A percentile compares a stretch with the other conserved stretches of the same genome.
Conservation (phyloP, 2,888 invertebrate genomes). For the Melanchra persicariae region DNA sequence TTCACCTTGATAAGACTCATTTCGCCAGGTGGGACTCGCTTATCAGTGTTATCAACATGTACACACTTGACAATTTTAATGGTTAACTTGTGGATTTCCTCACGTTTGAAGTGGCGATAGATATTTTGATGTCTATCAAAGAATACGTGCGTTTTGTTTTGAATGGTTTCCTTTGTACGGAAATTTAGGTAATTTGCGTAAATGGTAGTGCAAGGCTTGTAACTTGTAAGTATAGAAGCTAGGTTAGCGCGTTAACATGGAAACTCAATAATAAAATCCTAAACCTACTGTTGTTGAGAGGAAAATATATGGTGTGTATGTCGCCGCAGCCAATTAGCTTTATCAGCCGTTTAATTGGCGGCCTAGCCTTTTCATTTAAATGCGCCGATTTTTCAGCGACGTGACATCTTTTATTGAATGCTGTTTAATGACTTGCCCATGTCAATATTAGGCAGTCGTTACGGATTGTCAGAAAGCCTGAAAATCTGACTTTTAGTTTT, state of each 20-base stretch:
- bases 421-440: too few relatives aligned
- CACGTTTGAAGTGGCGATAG: constrained; percentile 6
- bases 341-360: too few relatives aligned
- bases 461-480: too few relatives aligned
- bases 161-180: not conserved
- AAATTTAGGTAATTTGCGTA: not conserved
- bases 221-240: not conserved
- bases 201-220: not conserved
- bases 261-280: too few relatives aligned
- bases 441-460: too few relatives aligned
- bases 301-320: too few relatives aligned
- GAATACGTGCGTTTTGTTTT: constrained; percentile 8
- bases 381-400: too few relatives aligned
- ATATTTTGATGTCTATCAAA: constrained; percentile 23
- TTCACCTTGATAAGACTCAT: not conserved
- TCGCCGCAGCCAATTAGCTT: too few relatives aligned
- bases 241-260: not conserved
- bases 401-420: too few relatives aligned
- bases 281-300: too few relatives aligned
- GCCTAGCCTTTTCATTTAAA: too few relatives aligned
- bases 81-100: constrained; percentile 1
- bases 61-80: constrained; percentile 15
- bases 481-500: too few relatives aligned
- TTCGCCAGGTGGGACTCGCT: not conserved
- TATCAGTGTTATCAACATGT: constrained; percentile 32